phyloP scores from a whole-genome alignment of 2,797 vertebrate species.

The Silurus lanzhouensis region DNA sequence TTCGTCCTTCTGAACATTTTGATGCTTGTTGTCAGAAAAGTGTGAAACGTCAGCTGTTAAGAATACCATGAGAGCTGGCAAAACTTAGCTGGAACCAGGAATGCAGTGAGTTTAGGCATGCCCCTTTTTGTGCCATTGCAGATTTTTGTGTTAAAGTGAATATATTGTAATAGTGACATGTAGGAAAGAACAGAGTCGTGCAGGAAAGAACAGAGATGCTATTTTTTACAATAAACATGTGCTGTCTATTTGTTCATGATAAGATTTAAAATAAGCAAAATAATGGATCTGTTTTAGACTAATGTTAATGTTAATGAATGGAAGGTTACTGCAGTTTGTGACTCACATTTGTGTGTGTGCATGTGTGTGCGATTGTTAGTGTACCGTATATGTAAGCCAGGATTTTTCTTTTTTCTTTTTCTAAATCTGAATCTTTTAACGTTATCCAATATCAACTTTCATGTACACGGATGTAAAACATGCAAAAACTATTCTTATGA shows the following conservation, averaged over 20 bases:
- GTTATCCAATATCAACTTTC: no score
- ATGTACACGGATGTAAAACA: neutral
- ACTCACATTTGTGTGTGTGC: constrained; percentile 2
- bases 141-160: neutral
- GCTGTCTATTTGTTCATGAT: constrained; percentile 52
- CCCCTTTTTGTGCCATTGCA: neutral
- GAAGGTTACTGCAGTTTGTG: constrained; percentile 1
- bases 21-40: neutral
- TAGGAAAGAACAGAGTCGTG: neutral
- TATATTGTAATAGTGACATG: neutral
- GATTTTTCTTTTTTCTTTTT: neutral
- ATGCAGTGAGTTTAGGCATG: neutral
- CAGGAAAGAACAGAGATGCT: neutral
- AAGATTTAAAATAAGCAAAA: constrained; percentile 10
- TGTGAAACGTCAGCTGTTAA: neutral
- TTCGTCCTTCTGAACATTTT: neutral
- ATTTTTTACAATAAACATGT: constrained; percentile 49
- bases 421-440: no score
- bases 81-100: neutral
- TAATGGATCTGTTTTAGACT: neutral
- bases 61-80: neutral
- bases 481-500: constrained; percentile 29
- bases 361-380: neutral
- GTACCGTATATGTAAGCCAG: neutral
- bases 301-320: neutral